Percentiles rank a stretch among this genome's conserved stretches.
These are phyloP conservation scores for Ceryle rudis DNA, from an alignment of 2,797 vertebrate species.

Conservation along the genomic window DNA sequence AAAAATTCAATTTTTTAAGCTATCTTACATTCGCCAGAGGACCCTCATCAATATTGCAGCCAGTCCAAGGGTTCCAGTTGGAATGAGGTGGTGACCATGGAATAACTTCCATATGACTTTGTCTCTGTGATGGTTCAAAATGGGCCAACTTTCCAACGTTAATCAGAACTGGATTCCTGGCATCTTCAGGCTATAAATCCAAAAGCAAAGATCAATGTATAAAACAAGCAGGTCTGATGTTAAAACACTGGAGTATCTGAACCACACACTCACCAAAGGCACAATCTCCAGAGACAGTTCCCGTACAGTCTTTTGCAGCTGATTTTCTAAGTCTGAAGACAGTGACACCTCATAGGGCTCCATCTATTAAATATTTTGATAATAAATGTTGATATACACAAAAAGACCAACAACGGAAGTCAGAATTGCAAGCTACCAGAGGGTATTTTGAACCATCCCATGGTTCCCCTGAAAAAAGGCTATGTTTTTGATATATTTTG, in stretches of 20 bases:
- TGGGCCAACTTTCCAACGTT: slow-evolving; percentile 88
- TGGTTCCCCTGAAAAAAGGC: background rate
- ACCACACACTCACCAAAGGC: slow-evolving; percentile 74
- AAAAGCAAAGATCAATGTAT: background rate
- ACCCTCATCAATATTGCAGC: slow-evolving; percentile 97
- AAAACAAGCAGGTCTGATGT: background rate
- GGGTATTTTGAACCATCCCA: background rate
- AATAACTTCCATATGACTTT: slow-evolving; percentile 87
- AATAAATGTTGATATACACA: background rate
- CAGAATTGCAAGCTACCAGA: background rate
- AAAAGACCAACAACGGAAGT: background rate
- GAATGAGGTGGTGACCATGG: slow-evolving; percentile 97
- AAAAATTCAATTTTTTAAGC: background rate
- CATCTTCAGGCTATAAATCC: slow-evolving; percentile 81
- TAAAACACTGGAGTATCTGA: background rate
- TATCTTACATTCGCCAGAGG: slow-evolving; percentile 83
- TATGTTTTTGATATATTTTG: background rate
- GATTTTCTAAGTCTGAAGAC: slow-evolving; percentile 84
- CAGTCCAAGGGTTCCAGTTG: slow-evolving; percentile 99
- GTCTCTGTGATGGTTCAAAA: slow-evolving; percentile 92
- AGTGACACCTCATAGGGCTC: slow-evolving; percentile 87
- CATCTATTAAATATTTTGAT: slow-evolving; percentile 78
- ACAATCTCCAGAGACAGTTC: slow-evolving; percentile 86
- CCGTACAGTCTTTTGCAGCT: slow-evolving; percentile 78
- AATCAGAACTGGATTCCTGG: slow-evolving; percentile 82